phyloP scores from a whole-genome alignment of 2,888 invertebrate species.

The Synergus gifuensis region DNA sequence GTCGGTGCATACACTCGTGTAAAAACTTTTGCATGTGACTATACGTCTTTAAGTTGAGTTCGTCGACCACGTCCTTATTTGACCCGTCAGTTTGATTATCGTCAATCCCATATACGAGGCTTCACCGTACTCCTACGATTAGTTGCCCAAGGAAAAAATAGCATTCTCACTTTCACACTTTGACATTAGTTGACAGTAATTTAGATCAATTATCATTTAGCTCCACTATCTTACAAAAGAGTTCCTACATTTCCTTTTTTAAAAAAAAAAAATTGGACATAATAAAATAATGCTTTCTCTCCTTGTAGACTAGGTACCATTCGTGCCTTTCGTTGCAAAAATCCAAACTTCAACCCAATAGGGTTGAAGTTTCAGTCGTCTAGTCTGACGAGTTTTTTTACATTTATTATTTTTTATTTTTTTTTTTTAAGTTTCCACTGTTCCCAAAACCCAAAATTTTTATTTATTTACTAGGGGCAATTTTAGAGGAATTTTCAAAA shows the following conservation, averaged over 20 bases:
- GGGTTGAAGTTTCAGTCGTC: too few relatives aligned
- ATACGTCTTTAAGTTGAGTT: slow-evolving; percentile 52
- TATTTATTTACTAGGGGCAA: too few relatives aligned
- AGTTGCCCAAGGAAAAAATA: neutral
- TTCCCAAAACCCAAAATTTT: too few relatives aligned
- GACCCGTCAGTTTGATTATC: slow-evolving; percentile 56
- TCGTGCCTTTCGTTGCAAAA: slow-evolving; percentile 12
- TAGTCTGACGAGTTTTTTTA: too few relatives aligned
- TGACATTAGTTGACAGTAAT: slow-evolving; percentile 38
- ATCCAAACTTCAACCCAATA: too few relatives aligned
- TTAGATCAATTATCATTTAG: slow-evolving; percentile 19
- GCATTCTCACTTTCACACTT: slow-evolving; percentile 35
- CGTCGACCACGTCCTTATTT: slow-evolving; percentile 55
- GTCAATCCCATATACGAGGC: slow-evolving; percentile 46
- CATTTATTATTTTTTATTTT: too few relatives aligned
- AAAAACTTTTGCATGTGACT: slow-evolving; percentile 48
- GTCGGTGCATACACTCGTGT: neutral
- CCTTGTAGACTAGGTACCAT: neutral
- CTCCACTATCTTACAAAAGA: neutral
- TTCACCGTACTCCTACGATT: slow-evolving; percentile 35
- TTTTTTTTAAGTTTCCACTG: too few relatives aligned
- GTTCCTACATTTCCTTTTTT: neutral
- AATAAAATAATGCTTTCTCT: neutral
- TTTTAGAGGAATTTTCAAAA: too few relatives aligned
- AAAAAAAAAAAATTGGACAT: too few relatives aligned